Base-by-base conservation (phyloP, 2,113 vertebrate genomes). In the Pungitius pungitius region DNA sequence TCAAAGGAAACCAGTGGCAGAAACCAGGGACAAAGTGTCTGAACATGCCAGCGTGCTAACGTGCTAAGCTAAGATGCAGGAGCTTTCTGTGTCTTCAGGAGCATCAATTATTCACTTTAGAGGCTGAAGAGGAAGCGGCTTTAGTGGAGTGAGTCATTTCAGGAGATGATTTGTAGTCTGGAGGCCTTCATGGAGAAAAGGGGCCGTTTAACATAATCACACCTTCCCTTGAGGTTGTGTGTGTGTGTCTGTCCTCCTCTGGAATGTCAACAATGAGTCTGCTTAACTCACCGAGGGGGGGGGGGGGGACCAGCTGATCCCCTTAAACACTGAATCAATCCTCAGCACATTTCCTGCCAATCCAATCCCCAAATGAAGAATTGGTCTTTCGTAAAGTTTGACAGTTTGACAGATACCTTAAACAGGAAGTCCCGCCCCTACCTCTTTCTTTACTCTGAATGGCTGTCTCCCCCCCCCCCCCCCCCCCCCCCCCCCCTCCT, bases 181-280 rank as follows among this genome's bases (percentile, higher is more conserved):
- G 47, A 26, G 55, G 42, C 13, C 58, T 63, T 64, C 52, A 59
- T 11, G 26, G 49, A 63, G 57, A 51, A 69, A 52, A 20, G 11
- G 20, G 40, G 40, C 4, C 18, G 14, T 73, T 73, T 27, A 24
- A n/a, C 13, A 10, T 13, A 22, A 2, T 30, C 43, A 10, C 15
- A 8, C 20, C 26, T 4, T 3, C 30, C 3, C 13, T 40, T 45
- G 14, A 54, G 20, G 5, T 35, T 39, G 47, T 47, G 39, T 37
- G 52, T 43, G 2, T 72, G 37, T 20, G 30, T 56, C 8, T 12
- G 59, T 52, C 56, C 3, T 3, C 42, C 60, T 80, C 59, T 60
- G 75, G 81, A 85, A 89, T 89, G 85, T 82, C 68, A 80, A 72
- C 74, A 80, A 20, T 74, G 70, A 84, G 47, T 27, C 45, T 1